Percentiles rank a stretch among this genome's conserved stretches.
These are phyloP conservation scores for Apis cerana DNA, from an alignment of 1,140 invertebrate species.

Conservation along the genomic window DNA sequence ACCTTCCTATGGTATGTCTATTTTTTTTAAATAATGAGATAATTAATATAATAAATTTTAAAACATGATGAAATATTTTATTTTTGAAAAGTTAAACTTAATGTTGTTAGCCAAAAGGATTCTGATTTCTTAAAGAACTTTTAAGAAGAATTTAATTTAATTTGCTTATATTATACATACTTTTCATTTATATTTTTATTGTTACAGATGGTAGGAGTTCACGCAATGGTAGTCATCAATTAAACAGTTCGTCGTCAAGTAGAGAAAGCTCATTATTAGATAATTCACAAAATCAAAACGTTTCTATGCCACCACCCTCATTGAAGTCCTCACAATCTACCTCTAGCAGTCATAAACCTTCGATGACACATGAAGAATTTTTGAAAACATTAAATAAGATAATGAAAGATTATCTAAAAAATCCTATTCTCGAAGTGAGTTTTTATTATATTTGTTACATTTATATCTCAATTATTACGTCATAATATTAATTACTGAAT, in stretches of 20 bases:
- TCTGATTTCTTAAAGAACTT: constrained; percentile 44
- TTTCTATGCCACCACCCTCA: constrained; percentile 72
- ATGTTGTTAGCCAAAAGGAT: constrained; percentile 71
- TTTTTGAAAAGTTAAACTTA: constrained; percentile 65
- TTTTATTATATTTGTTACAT: not conserved
- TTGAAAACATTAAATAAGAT: constrained; percentile 60
- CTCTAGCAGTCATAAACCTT: constrained; percentile 59
- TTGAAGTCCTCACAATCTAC: constrained; percentile 71
- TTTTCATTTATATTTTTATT: constrained; percentile 10
- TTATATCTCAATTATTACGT: not conserved
- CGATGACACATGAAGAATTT: constrained; percentile 71
- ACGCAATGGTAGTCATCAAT: constrained; percentile 83
- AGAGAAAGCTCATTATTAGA: constrained; percentile 72
- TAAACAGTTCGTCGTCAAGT: constrained; percentile 69
- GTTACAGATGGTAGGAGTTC: constrained; percentile 80
- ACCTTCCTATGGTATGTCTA: constrained; percentile 73
- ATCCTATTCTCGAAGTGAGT: constrained; percentile 70
- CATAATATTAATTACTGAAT: not conserved
- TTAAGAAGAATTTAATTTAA: not conserved
- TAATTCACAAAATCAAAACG: constrained; percentile 68
- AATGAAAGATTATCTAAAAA: constrained; percentile 68
- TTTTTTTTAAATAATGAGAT: not conserved
- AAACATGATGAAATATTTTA: constrained; percentile 47
- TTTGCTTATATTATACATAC: not conserved
- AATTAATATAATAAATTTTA: not conserved